Evolutionary conservation across 2,888 invertebrate species (phyloP), one percentile per base, ranked within the genome.

Genomic region (Melipona beecheii): DNA sequence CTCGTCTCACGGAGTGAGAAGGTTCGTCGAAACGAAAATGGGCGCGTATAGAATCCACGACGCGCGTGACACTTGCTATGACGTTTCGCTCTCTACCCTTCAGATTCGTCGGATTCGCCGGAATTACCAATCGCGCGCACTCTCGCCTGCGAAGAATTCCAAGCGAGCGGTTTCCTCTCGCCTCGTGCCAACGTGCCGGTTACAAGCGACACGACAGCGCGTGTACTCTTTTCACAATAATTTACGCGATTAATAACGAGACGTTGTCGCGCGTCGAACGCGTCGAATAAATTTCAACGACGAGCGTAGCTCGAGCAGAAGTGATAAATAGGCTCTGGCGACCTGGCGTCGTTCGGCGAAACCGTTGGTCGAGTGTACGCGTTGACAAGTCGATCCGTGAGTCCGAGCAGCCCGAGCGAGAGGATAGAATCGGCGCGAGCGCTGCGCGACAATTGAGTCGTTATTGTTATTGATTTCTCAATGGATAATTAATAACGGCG

Each of bases 401-500:
- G 43, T 43, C 43, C 43, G 9, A 27, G 27, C 49, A 43, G 66
- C 66, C 36, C 19, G n/a, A 27, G 11, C 54, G 19, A 24, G 19
- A 24, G 72, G 6, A 19, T 56, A n/a, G 56, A n/a, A 66, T 58
- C 31, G 11, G 27, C 9, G 13, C 50, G 50, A 50, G 50, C 5
- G 19, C 43, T 27, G 19, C 19, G 54, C 21, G 81, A 83, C 82
- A 81, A 83, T 83, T 81, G 87, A 87, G 75, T 70, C 68, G 71
- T 84, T 78, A 77, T 66, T 72, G 64, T 84, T 78, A 81, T 84
- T 86, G 88, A 83, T 84, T 71, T 56, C 82, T 79, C 85, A 84
- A 83, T 75, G 86, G 88, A 92, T 91, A 93, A 93, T 93, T 92
- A 92, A 93, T 93, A 93, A 92, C 88, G 87, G 52, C 24, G 58